These are phyloP conservation scores for Euproctis similis DNA, from an alignment of 2,888 invertebrate genomes.

Conservation along the genomic window DNA sequence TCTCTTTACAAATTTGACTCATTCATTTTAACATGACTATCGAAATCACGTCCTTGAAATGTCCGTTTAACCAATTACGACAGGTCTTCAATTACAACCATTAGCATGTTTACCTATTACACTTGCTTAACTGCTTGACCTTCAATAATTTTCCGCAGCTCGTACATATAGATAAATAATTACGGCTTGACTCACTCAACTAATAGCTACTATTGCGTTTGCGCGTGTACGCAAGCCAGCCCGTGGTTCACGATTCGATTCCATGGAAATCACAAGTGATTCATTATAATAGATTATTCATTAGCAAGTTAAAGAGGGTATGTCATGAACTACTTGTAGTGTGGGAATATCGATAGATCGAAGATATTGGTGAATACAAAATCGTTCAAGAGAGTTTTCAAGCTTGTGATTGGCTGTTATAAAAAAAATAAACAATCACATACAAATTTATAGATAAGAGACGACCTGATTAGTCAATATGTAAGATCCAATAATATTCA, in stretches of 20 bases:
- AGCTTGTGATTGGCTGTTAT: too few species aligned
- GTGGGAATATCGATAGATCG: too few species aligned
- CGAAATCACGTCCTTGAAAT: too few species aligned
- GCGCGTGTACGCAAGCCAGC: slow-evolving; percentile 27
- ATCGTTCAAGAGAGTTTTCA: too few species aligned
- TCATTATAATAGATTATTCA: slow-evolving; percentile 22
- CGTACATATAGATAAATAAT: slow-evolving; percentile 48
- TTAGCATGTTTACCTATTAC: slow-evolving; percentile 23
- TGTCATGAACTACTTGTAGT: slow-evolving; percentile 8
- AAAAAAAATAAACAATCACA: too few species aligned
- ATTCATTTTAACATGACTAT: too few species aligned
- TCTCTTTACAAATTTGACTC: too few species aligned
- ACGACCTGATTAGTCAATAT: slow-evolving; percentile 8
- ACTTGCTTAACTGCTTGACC: slow-evolving; percentile 25
- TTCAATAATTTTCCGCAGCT: slow-evolving; percentile 36
- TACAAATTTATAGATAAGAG: too few species aligned
- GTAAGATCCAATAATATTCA: slow-evolving; percentile 1
- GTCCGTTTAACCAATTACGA: too few species aligned
- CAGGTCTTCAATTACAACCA: too few species aligned
- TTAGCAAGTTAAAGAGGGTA: slow-evolving; percentile 12
- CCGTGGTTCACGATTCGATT: slow-evolving; percentile 20
- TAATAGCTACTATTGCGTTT: slow-evolving; percentile 32
- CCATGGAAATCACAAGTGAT: slow-evolving; percentile 21
- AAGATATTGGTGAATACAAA: too few species aligned
- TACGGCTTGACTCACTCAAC: slow-evolving; percentile 49